Evolutionary conservation across 2,797 vertebrate species (phyloP).

Genomic region (Orientallactaga sibirica): DNA sequence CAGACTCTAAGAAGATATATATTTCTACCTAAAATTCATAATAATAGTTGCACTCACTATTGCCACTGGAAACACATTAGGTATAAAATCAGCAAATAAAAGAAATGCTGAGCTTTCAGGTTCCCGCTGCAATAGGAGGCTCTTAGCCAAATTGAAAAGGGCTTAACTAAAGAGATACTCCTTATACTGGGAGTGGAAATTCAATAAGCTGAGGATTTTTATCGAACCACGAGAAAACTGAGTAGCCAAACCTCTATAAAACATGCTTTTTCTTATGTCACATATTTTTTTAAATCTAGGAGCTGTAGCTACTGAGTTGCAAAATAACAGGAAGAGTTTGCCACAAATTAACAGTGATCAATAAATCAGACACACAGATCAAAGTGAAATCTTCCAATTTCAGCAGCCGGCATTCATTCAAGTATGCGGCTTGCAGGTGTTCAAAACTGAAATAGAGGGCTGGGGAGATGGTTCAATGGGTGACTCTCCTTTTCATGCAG

Average conservation of each 20-base stretch:
- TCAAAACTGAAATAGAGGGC: conserved; percentile 39
- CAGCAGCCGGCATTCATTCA: conserved; percentile 43
- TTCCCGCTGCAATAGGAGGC: conserved; percentile 50
- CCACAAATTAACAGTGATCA: conserved; percentile 63
- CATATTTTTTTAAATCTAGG: conserved; percentile 69
- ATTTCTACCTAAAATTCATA: conserved; percentile 63
- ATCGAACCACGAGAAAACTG: conserved; percentile 65
- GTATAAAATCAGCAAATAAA: conserved; percentile 75
- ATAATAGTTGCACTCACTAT: conserved; percentile 53
- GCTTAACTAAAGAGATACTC: conserved; percentile 66
- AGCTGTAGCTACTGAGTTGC: conserved; percentile 65
- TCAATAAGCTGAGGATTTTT: conserved; percentile 71
- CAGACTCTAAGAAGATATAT: conserved; percentile 46
- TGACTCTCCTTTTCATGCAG: too few species aligned
- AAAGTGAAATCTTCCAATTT: conserved; percentile 59
- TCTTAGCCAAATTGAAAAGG: conserved; percentile 73
- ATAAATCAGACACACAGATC: conserved; percentile 66
- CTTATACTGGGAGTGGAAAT: conserved; percentile 58
- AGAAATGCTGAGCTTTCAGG: conserved; percentile 74
- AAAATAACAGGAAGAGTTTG: conserved; percentile 49
- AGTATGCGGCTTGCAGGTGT: conserved; percentile 6
- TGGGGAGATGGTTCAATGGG: too few species aligned
- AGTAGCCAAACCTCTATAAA: conserved; percentile 64
- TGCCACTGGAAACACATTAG: conserved; percentile 68
- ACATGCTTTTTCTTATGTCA: conserved; percentile 51